Conservation (phyloP, 2,888 invertebrate genomes). For the Drosophila robusta region DNA sequence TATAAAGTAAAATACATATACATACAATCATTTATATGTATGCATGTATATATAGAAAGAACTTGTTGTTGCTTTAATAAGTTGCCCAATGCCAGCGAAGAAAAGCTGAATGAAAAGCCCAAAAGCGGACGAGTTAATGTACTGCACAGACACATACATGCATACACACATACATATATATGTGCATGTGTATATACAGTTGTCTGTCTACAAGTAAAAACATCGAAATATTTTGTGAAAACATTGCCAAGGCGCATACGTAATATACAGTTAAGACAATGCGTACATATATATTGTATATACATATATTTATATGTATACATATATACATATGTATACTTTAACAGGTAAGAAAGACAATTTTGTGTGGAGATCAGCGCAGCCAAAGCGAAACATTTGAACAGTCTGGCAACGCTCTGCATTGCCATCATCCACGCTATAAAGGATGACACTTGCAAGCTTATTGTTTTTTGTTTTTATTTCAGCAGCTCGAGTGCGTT, state of each 20-base stretch:
- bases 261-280: conserved; percentile 46
- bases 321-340: conserved; percentile 3
- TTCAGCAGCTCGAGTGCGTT: not conserved
- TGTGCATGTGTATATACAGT: not conserved
- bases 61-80: conserved; percentile 49
- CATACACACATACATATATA: not conserved
- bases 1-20: conserved; percentile 5
- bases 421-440: conserved; percentile 1
- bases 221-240: conserved; percentile 51
- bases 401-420: conserved; percentile 24
- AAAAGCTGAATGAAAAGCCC: conserved; percentile 56
- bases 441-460: conserved; percentile 1
- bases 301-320: not conserved
- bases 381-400: conserved; percentile 6
- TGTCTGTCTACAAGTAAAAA: conserved; percentile 26
- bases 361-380: conserved; percentile 25
- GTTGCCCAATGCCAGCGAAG: conserved; percentile 64
- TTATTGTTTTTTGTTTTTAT: not conserved
- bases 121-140: conserved; percentile 34
- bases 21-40: conserved; percentile 1
- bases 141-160: not conserved
- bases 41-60: conserved; percentile 15
- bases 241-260: conserved; percentile 61
- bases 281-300: not conserved
- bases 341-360: conserved; percentile 31